Evolutionary conservation across 2,113 vertebrate species (phyloP), one percentile per base, ranked within the genome.

Genomic region (Lasiurus borealis): DNA sequence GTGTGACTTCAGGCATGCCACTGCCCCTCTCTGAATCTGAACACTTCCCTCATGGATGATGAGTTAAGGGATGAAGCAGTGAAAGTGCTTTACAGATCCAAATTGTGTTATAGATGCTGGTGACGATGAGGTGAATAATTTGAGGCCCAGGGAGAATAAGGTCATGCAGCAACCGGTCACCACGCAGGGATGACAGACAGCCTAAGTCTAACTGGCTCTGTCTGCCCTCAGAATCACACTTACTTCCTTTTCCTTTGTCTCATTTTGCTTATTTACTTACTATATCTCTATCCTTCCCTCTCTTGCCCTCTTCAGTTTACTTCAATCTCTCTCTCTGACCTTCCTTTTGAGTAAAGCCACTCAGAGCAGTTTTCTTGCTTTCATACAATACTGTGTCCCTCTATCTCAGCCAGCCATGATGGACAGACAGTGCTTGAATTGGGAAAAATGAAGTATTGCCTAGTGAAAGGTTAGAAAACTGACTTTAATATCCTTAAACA

Each of bases 1-100:
- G 27, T 83, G 78, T 12, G 64, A 71, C 36, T 15, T 21, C 13
- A 52, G 86, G 16, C 6, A 21, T 75, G n/a, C 31, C 48, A 8
- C 81, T 92, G 76, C 11, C 84, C 34, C 15, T 88, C 77, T 92
- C 85, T 21, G 68, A 78, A 48, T 29, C 16, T 95, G 36, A 73
- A 44, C 19, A 46, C 16, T 76, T 95, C 48, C 68, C 66, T 71
- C 36, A 25, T 3, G 64, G 73, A n/a, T 68, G 73, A n/a, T 68
- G 19, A 91, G 36, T 64, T 44, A 83, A 57, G 29, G 76, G 18
- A 48, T 81, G 1, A 21, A 62, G 50, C 54, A 34, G 64, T 44
- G 5, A 78, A 81, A 69, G 71, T 46, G 72, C 27, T 78, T 82
- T 83, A 44, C 5, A 80, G 57, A 71, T 62, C 52, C 69, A 66